These are phyloP conservation scores for Herpetotheres cachinnans DNA, from an alignment of 2,113 vertebrate genomes.

Conservation along the genomic window DNA sequence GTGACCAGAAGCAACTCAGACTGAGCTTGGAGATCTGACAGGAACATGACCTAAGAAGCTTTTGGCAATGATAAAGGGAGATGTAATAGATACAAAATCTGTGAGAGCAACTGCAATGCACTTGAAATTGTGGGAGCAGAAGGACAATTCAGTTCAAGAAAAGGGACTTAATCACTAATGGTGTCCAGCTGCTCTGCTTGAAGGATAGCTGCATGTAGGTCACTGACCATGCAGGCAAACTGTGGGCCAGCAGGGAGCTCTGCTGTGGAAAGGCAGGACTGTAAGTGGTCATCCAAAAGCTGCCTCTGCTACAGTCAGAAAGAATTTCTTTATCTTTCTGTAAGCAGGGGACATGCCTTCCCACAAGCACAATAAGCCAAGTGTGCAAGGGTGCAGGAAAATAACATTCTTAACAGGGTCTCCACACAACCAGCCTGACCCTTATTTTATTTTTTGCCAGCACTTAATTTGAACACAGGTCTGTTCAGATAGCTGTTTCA, in stretches of 20 bases:
- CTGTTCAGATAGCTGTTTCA: neutral
- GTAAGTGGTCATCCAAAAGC: neutral
- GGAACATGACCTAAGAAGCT: neutral
- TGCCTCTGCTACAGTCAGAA: neutral
- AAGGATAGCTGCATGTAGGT: neutral
- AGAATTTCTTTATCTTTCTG: neutral
- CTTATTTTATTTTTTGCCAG: neutral
- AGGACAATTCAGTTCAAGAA: neutral
- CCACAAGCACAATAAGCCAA: neutral
- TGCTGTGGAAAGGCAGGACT: neutral
- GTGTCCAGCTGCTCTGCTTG: neutral
- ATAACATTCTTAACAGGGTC: neutral
- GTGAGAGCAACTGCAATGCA: neutral
- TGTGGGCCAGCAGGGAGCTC: neutral
- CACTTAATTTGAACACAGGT: neutral
- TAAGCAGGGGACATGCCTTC: neutral
- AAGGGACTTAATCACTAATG: neutral
- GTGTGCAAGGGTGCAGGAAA: neutral
- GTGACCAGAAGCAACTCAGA: neutral
- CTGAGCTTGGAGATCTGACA: neutral
- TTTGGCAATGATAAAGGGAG: neutral
- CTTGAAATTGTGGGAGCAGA: neutral
- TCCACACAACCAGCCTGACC: neutral
- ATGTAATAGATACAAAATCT: neutral
- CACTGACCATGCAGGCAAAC: accelerated